These are phyloP conservation scores for Dolomedes plantarius DNA, from an alignment of 2,888 invertebrate species.

Conservation along the genomic window DNA sequence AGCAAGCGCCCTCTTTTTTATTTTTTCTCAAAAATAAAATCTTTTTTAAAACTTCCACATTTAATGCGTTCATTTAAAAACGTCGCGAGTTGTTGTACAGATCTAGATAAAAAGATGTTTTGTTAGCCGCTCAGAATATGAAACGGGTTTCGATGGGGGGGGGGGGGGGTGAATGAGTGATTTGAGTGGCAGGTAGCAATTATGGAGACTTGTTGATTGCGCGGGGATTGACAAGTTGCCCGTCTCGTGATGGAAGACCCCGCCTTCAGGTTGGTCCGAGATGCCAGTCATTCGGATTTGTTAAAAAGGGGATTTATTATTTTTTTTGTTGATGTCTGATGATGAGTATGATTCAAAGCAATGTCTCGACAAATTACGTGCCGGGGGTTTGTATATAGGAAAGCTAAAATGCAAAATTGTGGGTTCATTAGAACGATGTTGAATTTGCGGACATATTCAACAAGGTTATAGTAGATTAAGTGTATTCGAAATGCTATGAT, in stretches of 20 bases:
- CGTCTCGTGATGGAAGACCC: constrained; percentile 31
- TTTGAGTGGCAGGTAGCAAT: constrained; percentile 65
- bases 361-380: background rate
- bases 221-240: constrained; percentile 60
- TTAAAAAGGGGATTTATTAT: background rate
- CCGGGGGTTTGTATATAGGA: background rate
- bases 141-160: constrained; percentile 3
- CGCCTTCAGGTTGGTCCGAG: constrained; percentile 29
- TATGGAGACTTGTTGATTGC: constrained; percentile 64
- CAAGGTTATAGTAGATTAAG: no score
- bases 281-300: constrained; percentile 39
- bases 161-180: constrained; percentile 2
- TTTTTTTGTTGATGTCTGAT: background rate
- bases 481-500: no score
- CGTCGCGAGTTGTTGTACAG: constrained; percentile 35
- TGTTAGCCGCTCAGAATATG: constrained; percentile 48
- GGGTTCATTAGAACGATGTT: no score
- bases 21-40: background rate
- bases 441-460: no score
- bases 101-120: constrained; percentile 60
- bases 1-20: constrained; percentile 21
- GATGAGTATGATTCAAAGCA: background rate
- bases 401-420: no score
- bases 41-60: background rate
- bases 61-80: constrained; percentile 42